Conservation (phyloP, 92 coral and sea anemone genomes). For the Pocillopora meandrina region DNA sequence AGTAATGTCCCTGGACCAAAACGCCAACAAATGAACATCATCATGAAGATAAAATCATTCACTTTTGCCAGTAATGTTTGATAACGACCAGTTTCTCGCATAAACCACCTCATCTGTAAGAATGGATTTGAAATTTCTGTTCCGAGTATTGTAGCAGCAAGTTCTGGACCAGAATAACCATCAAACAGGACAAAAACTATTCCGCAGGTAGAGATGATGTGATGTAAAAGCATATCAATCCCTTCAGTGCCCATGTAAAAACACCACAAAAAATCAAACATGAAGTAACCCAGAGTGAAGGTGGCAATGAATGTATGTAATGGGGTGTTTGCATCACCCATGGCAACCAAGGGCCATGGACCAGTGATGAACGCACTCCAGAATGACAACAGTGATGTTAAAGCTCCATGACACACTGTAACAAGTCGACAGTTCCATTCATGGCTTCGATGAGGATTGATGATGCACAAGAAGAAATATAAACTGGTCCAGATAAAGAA, state of each 20-base stretch:
- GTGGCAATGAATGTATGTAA: constrained; percentile 76
- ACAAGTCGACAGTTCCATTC: constrained; percentile 95
- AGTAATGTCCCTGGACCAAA: constrained; percentile 88
- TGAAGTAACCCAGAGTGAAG: constrained; percentile 83
- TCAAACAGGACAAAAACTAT: constrained; percentile 53
- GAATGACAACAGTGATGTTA: constrained; percentile 61
- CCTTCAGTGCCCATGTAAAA: constrained; percentile 93
- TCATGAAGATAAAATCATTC: constrained; percentile 83
- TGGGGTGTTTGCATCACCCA: constrained; percentile 81
- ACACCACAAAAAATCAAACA: constrained; percentile 93
- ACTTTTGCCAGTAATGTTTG: constrained; percentile 75
- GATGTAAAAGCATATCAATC: constrained; percentile 84
- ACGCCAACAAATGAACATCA: constrained; percentile 75
- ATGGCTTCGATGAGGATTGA: constrained; percentile 60
- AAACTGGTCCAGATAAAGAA: constrained; percentile 76
- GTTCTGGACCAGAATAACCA: constrained; percentile 84
- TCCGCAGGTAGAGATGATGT: constrained; percentile 67
- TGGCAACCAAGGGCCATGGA: constrained; percentile 91
- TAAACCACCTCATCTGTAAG: constrained; percentile 92
- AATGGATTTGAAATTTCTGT: constrained; percentile 93
- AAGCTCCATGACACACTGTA: constrained; percentile 73
- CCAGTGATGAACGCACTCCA: constrained; percentile 88
- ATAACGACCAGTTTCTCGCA: constrained; percentile 83
- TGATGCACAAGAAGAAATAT: constrained; percentile 67
- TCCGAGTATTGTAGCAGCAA: constrained; percentile 90